Conservation (phyloP, 1,140 invertebrate species). For the Euglossa dilemma region DNA sequence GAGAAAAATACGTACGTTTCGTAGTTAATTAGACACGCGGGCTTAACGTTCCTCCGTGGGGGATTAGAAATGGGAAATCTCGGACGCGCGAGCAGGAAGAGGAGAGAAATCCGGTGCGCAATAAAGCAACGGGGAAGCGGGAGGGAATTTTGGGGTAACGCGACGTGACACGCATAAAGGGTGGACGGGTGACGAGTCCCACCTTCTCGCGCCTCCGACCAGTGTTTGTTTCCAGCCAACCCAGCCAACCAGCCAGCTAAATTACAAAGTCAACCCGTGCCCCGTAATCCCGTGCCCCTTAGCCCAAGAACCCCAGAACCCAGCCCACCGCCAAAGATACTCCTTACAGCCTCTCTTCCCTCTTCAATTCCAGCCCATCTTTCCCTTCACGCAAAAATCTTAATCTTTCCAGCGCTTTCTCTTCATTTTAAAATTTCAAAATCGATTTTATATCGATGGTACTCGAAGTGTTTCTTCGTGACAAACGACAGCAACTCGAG, state of each 20-base stretch:
- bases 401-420: too few species aligned
- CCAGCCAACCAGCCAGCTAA: conserved; percentile 41
- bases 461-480: too few species aligned
- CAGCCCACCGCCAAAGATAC: conserved; percentile 6
- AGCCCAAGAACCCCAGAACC: too few species aligned
- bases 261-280: conserved; percentile 70
- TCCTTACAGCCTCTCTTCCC: too few species aligned
- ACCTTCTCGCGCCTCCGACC: neutral
- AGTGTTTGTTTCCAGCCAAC: conserved; percentile 16
- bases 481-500: too few species aligned
- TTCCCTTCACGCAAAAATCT: too few species aligned
- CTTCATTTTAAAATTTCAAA: too few species aligned
- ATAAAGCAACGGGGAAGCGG: conserved; percentile 24
- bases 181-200: neutral
- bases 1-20: neutral
- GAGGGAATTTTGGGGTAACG: conserved; percentile 47
- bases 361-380: too few species aligned
- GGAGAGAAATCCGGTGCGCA: conserved; percentile 29
- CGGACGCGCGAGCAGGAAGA: conserved; percentile 21
- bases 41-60: neutral
- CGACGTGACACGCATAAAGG: conserved; percentile 59
- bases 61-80: conserved; percentile 30
- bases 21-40: neutral
- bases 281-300: neutral
- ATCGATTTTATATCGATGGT: too few species aligned